Evolutionary conservation across 1,140 invertebrate genomes (phyloP).

Genomic region (Centruroides vittatus): DNA sequence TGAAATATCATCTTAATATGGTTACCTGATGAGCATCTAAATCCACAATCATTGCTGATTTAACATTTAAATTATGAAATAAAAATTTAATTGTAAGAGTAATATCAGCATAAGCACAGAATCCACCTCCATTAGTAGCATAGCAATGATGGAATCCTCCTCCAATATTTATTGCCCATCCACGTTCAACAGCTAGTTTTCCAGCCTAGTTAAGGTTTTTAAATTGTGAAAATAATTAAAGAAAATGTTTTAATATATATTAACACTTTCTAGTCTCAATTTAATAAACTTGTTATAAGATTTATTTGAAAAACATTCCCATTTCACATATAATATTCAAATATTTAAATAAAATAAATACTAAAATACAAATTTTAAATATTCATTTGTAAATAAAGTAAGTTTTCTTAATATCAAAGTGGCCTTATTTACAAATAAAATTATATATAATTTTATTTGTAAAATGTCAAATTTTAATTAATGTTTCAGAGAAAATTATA

Average conservation of each 20-base stretch:
- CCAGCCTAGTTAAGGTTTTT: slow-evolving; percentile 4
- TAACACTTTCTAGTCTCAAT: no score
- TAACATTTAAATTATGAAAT: slow-evolving; percentile 41
- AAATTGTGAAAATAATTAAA: not conserved
- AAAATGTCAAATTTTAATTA: no score
- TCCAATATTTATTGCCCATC: slow-evolving; percentile 81
- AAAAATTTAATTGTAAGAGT: slow-evolving; percentile 55
- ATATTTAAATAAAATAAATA: no score
- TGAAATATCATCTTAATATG: not conserved
- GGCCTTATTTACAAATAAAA: no score
- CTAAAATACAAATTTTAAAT: no score
- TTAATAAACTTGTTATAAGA: no score
- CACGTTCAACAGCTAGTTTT: slow-evolving; percentile 57
- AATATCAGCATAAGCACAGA: slow-evolving; percentile 80
- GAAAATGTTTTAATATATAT: not conserved
- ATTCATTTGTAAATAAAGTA: no score
- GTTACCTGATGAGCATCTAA: slow-evolving; percentile 67
- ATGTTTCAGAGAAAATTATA: no score
- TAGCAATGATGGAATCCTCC: slow-evolving; percentile 77
- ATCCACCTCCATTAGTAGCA: slow-evolving; percentile 55
- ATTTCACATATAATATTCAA: no score
- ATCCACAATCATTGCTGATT: slow-evolving; percentile 69
- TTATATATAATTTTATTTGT: no score
- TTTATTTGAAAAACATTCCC: no score
- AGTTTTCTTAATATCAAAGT: no score